A percentile compares a stretch with the other conserved stretches of the same genome.
phyloP scores from a whole-genome alignment of 2,113 vertebrate species.

The Cinclus cinclus region DNA sequence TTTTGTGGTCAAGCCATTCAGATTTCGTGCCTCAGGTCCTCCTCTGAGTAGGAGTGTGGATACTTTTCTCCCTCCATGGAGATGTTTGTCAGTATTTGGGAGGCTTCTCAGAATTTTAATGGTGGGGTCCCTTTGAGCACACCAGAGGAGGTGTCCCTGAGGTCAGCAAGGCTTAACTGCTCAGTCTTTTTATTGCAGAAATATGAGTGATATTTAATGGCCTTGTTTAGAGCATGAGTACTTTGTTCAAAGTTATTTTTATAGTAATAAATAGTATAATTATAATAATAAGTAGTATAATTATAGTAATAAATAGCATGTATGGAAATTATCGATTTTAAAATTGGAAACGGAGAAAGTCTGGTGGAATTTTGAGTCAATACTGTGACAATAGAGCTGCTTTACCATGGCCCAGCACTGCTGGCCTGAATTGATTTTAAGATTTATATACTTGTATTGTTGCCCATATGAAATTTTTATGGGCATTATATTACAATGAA shows the following conservation, averaged over 20 bases:
- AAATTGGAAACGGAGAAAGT: background rate
- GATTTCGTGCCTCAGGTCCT: background rate
- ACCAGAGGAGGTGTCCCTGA: background rate
- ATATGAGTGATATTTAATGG: background rate
- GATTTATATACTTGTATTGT: background rate
- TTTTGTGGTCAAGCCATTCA: background rate
- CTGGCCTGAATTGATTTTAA: background rate
- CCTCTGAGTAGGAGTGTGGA: background rate
- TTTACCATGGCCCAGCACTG: background rate
- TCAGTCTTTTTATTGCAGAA: background rate
- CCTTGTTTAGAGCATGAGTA: background rate
- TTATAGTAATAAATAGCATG: background rate
- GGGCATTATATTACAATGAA: constrained; percentile 27
- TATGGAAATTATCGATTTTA: background rate
- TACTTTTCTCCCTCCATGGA: background rate
- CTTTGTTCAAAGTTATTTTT: background rate
- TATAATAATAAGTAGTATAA: background rate
- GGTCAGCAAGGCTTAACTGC: background rate
- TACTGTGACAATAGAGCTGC: accelerated
- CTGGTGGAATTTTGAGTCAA: background rate
- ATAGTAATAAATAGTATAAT: background rate
- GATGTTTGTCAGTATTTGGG: background rate
- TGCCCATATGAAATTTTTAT: constrained; percentile 26
- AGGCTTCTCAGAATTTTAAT: background rate
- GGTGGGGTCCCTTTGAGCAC: background rate